Base-by-base conservation (phyloP, 2,113 vertebrate species). In the Laticauda colubrina region DNA sequence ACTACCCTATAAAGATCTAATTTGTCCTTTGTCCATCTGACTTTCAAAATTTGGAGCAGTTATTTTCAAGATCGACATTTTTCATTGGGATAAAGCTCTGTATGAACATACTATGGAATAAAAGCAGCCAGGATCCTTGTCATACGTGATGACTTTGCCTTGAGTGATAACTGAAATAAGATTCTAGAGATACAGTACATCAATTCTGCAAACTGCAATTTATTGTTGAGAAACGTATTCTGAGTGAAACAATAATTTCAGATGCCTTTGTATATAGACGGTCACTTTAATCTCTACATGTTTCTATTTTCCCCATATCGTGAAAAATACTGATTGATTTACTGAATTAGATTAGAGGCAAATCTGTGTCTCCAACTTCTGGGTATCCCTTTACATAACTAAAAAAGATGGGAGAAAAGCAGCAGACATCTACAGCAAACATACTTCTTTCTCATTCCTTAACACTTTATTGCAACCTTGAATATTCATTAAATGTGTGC, bases 351-450 rank as follows among this genome's bases (percentile, higher is more conserved):
- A 94, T 96, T 96, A 96, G 94, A 95, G 94, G 96, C 97, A 97
- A 97, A 97, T 97, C 95, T 95, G 96, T 96, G 97, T 96, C 97
- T 96, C 97, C 96, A 96, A 97, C 97, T 98, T 97, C 97, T 98
- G 97, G 96, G 96, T 95, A 91, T 96, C 94, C 96, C 95, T 94
- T 95, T 53, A 97, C 92, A 93, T 89, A 94, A 87, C 94, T 53
- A 59, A 92, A 95, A 89, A 93, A 93, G 94, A 23, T 24, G 14
- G 94, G 94, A 94, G 94, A 93, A 81, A 92, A 95, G 92, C 87
- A 93, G 89, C 94, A 94, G 43, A 85, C 93, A 95, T 92, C 87
- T 92, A 90, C 94, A 93, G 48, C 89, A 57, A 91, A 93, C 89
- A 90, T 1, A 0, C 7, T 91, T 88, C 93, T 95, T 94, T 95